Evolutionary conservation across 2,113 vertebrate genomes (phyloP).

Genomic region (Hirundichthys speculiger): DNA sequence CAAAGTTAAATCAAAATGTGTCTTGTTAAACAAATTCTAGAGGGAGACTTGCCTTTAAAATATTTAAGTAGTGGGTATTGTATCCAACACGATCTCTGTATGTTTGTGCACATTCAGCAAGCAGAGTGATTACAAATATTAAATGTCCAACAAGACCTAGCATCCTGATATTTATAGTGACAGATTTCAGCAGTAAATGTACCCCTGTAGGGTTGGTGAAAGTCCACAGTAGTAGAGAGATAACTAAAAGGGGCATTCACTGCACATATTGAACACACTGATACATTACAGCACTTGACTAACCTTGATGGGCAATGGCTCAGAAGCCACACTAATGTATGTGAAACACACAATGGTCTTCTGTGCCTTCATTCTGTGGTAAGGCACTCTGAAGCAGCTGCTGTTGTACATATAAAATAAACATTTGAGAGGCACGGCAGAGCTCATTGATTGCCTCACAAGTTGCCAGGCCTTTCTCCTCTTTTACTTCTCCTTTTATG

Average conservation of each 20-base stretch:
- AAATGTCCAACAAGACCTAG: slow-evolving; percentile 24
- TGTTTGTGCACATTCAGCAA: slow-evolving; percentile 2
- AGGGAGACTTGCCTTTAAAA: slow-evolving; percentile 3
- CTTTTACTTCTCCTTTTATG: neutral
- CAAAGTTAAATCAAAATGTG: slow-evolving; percentile 24
- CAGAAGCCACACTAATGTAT: slow-evolving; percentile 15
- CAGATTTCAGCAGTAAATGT: slow-evolving; percentile 24
- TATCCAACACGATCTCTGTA: neutral
- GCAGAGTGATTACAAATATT: slow-evolving; percentile 38
- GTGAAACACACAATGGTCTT: slow-evolving; percentile 19
- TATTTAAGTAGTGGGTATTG: slow-evolving; percentile 4
- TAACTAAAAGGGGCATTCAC: slow-evolving; percentile 45
- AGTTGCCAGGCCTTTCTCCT: slow-evolving; percentile 7
- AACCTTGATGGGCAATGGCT: slow-evolving; percentile 25
- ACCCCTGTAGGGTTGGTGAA: slow-evolving; percentile 36
- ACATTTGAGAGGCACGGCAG: slow-evolving; percentile 53
- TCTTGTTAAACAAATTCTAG: slow-evolving; percentile 26
- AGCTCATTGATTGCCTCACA: slow-evolving; percentile 51
- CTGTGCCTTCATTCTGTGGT: slow-evolving; percentile 12
- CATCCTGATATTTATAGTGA: slow-evolving; percentile 23
- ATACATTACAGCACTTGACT: slow-evolving; percentile 4
- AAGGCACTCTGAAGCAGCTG: slow-evolving; percentile 17
- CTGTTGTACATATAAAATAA: slow-evolving; percentile 41
- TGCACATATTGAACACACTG: slow-evolving; percentile 24
- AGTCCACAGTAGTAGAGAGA: slow-evolving; percentile 35